Conservation (phyloP, 1,140 invertebrate species). For the Solenopsis fugax region DNA sequence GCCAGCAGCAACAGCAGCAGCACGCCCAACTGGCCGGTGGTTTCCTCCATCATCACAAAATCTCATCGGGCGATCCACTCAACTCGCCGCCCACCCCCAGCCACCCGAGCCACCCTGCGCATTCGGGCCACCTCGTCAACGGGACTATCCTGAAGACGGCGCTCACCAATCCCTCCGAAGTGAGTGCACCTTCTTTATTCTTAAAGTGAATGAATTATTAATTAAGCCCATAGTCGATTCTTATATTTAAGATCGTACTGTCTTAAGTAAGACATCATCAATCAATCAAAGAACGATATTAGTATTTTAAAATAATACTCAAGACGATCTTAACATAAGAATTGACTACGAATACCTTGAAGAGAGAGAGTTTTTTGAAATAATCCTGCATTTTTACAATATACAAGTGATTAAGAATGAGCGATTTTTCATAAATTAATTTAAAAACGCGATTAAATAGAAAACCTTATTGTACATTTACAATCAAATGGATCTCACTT, state of each 20-base stretch:
- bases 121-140: conserved; percentile 92
- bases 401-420: too few relatives aligned
- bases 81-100: conserved; percentile 84
- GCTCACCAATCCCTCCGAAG: conserved; percentile 96
- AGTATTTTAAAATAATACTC: too few relatives aligned
- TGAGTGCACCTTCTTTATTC: conserved; percentile 78
- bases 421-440: too few relatives aligned
- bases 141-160: conserved; percentile 97
- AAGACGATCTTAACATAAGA: too few relatives aligned
- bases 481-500: too few relatives aligned
- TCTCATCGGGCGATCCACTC: conserved; percentile 84
- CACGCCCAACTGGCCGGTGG: conserved; percentile 83
- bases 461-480: too few relatives aligned
- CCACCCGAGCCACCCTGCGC: conserved; percentile 83
- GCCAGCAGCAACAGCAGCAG: conserved; percentile 83
- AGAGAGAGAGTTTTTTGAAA: not conserved
- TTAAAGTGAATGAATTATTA: not conserved
- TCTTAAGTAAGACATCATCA: too few relatives aligned
- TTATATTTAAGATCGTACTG: too few relatives aligned
- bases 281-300: too few relatives aligned
- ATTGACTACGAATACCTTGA: not conserved
- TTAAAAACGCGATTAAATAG: too few relatives aligned
- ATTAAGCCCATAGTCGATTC: too few relatives aligned
- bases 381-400: not conserved
- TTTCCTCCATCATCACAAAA: conserved; percentile 84